Percentiles rank a stretch among this genome's conserved stretches.
These are phyloP conservation scores for Drosophila affinis DNA, from an alignment of 2,888 invertebrate genomes.

Conservation along the genomic window DNA sequence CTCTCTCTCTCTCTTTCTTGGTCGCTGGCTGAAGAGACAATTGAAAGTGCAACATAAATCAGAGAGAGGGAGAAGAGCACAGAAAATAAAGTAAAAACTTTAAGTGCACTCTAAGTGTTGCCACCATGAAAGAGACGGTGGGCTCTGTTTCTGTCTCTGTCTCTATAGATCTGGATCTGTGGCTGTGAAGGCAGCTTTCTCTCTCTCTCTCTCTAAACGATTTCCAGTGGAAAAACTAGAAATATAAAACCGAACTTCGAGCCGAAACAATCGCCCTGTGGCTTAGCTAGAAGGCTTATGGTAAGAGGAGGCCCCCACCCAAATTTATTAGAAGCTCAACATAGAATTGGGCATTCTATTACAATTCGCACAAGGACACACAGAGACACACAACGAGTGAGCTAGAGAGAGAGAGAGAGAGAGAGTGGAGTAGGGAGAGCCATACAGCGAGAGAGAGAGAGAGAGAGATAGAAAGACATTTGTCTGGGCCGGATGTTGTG, in stretches of 20 bases:
- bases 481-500: conserved; percentile 61
- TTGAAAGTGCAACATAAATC: conserved; percentile 77
- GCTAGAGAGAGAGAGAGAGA: neutral
- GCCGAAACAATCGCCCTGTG: conserved; percentile 34
- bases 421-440: no score
- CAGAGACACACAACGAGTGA: neutral
- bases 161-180: neutral
- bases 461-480: conserved; percentile 4
- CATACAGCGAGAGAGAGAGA: neutral
- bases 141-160: neutral
- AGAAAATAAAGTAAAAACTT: conserved; percentile 51
- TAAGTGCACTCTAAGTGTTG: conserved; percentile 72
- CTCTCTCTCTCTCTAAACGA: conserved; percentile 54
- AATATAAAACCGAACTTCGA: conserved; percentile 58
- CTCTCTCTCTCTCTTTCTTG: conserved; percentile 1
- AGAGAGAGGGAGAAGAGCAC: conserved; percentile 46
- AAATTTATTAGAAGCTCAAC: conserved; percentile 68
- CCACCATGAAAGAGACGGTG: conserved; percentile 8
- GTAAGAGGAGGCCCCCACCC: conserved; percentile 12
- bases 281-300: conserved; percentile 9
- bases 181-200: conserved; percentile 10
- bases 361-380: conserved; percentile 31
- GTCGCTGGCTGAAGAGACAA: conserved; percentile 57
- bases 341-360: conserved; percentile 67
- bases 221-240: conserved; percentile 63